Conservation (phyloP, 2,888 invertebrate genomes). For the Leptodirus hochenwartii region DNA sequence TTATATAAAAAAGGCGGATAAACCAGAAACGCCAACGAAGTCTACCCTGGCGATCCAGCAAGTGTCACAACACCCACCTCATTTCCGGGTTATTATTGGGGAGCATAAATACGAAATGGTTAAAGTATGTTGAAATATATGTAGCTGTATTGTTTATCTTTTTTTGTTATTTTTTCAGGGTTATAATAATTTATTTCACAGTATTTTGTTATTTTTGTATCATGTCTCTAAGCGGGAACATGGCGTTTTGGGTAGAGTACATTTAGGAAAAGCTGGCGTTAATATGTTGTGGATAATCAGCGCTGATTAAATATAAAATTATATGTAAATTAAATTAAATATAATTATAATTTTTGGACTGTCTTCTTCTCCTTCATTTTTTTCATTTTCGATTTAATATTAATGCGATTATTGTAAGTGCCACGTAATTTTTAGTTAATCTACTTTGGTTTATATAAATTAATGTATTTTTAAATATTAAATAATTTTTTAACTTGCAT, state of each 20-base stretch:
- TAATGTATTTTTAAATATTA: too few species aligned
- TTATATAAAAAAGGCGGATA: slow-evolving; percentile 28
- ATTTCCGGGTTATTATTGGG: slow-evolving; percentile 47
- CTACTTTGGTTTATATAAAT: too few species aligned
- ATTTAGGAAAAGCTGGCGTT: slow-evolving; percentile 61
- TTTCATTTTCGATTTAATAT: too few species aligned
- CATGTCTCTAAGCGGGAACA: slow-evolving; percentile 53
- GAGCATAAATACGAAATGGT: slow-evolving; percentile 48
- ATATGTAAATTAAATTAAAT: too few species aligned
- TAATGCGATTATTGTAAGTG: too few species aligned
- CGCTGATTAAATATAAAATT: slow-evolving; percentile 9
- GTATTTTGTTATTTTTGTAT: slow-evolving; percentile 64
- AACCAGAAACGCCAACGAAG: slow-evolving; percentile 27
- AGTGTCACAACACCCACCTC: slow-evolving; percentile 44
- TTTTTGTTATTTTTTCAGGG: slow-evolving; percentile 41
- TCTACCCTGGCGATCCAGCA: slow-evolving; percentile 43
- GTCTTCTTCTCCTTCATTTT: too few species aligned
- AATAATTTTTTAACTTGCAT: too few species aligned
- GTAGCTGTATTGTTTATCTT: too few species aligned
- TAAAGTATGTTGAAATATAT: slow-evolving; percentile 30
- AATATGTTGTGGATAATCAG: slow-evolving; percentile 70
- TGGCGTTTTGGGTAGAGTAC: slow-evolving; percentile 58
- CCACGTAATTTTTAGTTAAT: too few species aligned
- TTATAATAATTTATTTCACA: slow-evolving; percentile 76
- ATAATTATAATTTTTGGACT: too few species aligned